Conservation (phyloP, 2,797 vertebrate genomes). For the Gambusia yucatana region DNA sequence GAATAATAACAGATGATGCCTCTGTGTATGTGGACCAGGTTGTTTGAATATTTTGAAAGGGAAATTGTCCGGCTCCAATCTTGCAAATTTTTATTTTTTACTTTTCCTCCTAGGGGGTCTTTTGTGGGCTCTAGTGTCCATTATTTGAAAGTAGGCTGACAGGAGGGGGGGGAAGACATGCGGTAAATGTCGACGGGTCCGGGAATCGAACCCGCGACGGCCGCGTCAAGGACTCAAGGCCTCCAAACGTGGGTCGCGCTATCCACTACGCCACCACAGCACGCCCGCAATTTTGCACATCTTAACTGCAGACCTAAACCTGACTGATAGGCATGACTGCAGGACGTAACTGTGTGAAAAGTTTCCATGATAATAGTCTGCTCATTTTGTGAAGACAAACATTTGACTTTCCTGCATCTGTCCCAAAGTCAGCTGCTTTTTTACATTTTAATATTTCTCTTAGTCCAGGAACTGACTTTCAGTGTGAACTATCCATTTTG, state of each 20-base stretch:
- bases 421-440: slow-evolving; percentile 7
- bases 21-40: neutral
- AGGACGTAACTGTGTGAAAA: slow-evolving; percentile 76
- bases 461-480: slow-evolving; percentile 12
- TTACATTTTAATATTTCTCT: slow-evolving; percentile 3
- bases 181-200: too few species aligned
- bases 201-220: too few species aligned
- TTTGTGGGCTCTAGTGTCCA: too few species aligned
- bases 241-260: too few species aligned
- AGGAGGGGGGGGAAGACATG: too few species aligned
- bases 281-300: neutral
- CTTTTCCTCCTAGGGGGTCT: too few species aligned
- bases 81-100: neutral
- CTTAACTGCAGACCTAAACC: neutral
- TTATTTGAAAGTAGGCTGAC: too few species aligned
- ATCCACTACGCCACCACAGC: too few species aligned
- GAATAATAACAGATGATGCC: neutral
- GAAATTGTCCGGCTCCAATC: neutral
- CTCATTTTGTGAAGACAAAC: slow-evolving; percentile 60
- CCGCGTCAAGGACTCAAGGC: too few species aligned
- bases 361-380: slow-evolving; percentile 84
- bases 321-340: neutral
- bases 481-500: slow-evolving; percentile 21
- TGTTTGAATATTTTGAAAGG: neutral
- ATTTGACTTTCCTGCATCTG: slow-evolving; percentile 38